Percentiles rank a stretch among this genome's conserved stretches.
These are phyloP conservation scores for Ophion obscuratus DNA, from an alignment of 2,888 invertebrate genomes.

Conservation along the genomic window DNA sequence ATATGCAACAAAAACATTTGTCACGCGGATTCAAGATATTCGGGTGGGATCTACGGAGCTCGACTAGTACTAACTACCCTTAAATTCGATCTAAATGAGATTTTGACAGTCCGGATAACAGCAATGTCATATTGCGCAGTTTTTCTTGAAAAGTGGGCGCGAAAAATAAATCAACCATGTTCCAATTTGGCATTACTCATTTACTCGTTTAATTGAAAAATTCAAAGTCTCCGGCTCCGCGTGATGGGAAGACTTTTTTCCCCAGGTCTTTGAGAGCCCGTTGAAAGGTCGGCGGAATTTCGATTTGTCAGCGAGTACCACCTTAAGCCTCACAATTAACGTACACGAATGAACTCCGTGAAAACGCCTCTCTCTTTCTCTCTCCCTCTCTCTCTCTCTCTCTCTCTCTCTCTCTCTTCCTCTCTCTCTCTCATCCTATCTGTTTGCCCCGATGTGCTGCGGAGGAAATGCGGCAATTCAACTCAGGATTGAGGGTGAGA, in stretches of 20 bases:
- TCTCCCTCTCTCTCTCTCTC: neutral
- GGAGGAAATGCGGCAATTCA: slow-evolving; percentile 59
- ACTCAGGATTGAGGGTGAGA: slow-evolving; percentile 56
- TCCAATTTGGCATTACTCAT: slow-evolving; percentile 1
- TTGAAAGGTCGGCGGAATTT: slow-evolving; percentile 41
- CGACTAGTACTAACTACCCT: too few relatives aligned
- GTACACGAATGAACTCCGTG: slow-evolving; percentile 21
- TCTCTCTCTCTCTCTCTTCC: slow-evolving; percentile 2
- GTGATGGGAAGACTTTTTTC: slow-evolving; percentile 7
- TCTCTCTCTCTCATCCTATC: neutral
- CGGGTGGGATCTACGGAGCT: too few relatives aligned
- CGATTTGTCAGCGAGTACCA: slow-evolving; percentile 46
- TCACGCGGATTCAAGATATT: too few relatives aligned
- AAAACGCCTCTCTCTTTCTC: slow-evolving; percentile 1
- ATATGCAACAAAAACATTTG: too few relatives aligned
- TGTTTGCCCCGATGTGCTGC: slow-evolving; percentile 37
- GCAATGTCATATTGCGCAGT: neutral
- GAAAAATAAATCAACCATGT: neutral
- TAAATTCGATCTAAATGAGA: too few relatives aligned
- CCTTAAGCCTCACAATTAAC: slow-evolving; percentile 54
- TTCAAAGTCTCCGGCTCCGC: neutral
- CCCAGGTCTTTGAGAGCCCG: slow-evolving; percentile 1
- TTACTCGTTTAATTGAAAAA: slow-evolving; percentile 30
- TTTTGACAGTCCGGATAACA: too few relatives aligned
- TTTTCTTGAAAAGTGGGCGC: neutral